Evolutionary conservation across 2,113 vertebrate genomes (phyloP).

Genomic region (Myodes glareolus): DNA sequence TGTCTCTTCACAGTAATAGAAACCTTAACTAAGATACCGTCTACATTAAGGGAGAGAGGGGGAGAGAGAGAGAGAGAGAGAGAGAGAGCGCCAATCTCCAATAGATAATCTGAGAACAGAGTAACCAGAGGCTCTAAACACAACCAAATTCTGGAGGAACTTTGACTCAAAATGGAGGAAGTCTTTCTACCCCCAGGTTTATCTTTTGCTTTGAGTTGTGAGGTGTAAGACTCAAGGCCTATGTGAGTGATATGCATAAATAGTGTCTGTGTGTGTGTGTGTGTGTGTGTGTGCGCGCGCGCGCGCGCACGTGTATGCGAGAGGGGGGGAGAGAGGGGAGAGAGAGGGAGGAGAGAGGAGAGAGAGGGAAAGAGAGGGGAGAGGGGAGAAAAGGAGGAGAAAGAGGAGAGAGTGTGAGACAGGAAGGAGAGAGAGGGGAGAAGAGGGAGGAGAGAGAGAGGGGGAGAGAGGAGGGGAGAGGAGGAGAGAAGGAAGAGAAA

Average conservation of each 20-base stretch:
- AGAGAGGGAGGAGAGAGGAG: too few species aligned
- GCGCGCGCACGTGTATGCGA: too few species aligned
- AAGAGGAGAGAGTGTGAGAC: neutral
- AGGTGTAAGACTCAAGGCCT: neutral
- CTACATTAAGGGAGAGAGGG: too few species aligned
- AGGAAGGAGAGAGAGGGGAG: fast-evolving
- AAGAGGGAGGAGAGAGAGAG: neutral
- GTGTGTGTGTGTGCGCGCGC: too few species aligned
- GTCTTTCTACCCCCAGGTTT: neutral
- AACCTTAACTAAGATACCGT: neutral
- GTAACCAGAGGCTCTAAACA: too few species aligned
- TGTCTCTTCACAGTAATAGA: neutral
- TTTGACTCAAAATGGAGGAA: neutral
- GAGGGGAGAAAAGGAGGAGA: too few species aligned
- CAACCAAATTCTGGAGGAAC: neutral
- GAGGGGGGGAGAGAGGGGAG: too few species aligned
- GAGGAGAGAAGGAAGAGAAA: neutral
- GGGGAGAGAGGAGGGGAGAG: neutral
- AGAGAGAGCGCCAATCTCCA: too few species aligned
- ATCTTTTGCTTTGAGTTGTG: too few species aligned
- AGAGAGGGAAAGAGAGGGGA: too few species aligned
- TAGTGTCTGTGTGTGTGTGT: neutral
- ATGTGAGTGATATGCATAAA: neutral
- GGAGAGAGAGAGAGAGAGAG: too few species aligned
- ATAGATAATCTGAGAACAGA: neutral